A percentile compares a stretch with the other conserved stretches of the same genome.
These are phyloP conservation scores for Elanoides forficatus DNA, from an alignment of 2,113 vertebrate species.

Conservation along the genomic window DNA sequence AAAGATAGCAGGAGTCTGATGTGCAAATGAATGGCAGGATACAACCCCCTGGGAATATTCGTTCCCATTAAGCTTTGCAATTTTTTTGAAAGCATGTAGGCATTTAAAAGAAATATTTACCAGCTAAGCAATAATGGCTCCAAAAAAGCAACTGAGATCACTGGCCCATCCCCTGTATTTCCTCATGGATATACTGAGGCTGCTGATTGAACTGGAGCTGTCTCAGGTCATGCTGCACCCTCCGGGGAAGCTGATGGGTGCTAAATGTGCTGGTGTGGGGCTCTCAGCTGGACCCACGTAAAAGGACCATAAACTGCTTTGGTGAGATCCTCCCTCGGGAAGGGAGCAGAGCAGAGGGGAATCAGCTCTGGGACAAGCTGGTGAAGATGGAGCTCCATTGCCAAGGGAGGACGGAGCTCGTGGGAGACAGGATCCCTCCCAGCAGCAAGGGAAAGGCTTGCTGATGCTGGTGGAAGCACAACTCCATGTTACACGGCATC, in stretches of 20 bases:
- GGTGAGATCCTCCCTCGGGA: background rate
- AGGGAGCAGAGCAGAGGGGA: background rate
- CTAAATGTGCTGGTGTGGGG: background rate
- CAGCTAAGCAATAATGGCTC: background rate
- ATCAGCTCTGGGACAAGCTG: background rate
- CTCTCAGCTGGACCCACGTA: background rate
- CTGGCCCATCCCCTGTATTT: background rate
- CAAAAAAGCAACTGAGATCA: background rate
- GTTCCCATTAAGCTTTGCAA: background rate
- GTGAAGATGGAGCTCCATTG: background rate
- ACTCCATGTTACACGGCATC: background rate
- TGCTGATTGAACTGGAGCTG: background rate
- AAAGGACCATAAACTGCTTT: background rate
- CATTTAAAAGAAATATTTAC: constrained; percentile 34
- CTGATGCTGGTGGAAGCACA: background rate
- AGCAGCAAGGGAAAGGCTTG: background rate
- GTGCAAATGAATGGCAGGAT: constrained; percentile 21
- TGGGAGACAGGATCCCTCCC: background rate
- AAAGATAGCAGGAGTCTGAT: constrained; percentile 16
- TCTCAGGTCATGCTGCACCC: background rate
- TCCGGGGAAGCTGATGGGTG: background rate
- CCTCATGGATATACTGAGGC: background rate
- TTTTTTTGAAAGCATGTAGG: background rate
- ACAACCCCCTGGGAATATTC: constrained; percentile 22
- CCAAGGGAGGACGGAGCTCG: rapidly evolving